Conservation (phyloP, 2,797 vertebrate species). For the Enoplosus armatus region DNA sequence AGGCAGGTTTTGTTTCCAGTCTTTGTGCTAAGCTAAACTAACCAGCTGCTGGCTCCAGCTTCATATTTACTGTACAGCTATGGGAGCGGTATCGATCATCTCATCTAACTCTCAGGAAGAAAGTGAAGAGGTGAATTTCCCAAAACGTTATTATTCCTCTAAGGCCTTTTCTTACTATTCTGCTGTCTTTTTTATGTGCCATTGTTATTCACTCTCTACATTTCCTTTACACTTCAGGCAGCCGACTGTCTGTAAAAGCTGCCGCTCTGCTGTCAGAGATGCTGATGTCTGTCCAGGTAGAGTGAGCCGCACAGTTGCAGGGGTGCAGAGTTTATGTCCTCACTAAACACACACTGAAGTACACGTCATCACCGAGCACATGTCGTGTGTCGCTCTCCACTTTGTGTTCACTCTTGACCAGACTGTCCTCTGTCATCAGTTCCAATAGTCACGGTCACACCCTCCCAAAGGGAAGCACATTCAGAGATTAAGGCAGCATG, state of each 20-base stretch:
- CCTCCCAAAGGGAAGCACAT: conserved; percentile 45
- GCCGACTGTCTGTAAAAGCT: conserved; percentile 5
- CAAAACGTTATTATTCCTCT: background rate
- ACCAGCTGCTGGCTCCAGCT: background rate
- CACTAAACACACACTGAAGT: conserved; percentile 27
- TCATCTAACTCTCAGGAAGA: background rate
- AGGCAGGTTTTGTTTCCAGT: background rate
- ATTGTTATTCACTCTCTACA: background rate
- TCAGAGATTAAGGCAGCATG: conserved; percentile 50
- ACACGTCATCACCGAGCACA: conserved; percentile 21
- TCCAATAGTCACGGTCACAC: conserved; percentile 47
- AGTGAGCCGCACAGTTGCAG: background rate
- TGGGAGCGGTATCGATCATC: background rate
- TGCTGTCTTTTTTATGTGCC: background rate
- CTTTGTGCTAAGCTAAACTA: background rate
- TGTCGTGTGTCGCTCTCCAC: conserved; percentile 3
- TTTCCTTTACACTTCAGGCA: conserved; percentile 6
- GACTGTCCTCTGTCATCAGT: conserved; percentile 43
- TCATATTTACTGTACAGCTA: background rate
- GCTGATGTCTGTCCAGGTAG: conserved; percentile 12
- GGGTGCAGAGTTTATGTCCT: conserved; percentile 1
- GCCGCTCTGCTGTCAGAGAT: background rate
- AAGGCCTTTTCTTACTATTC: background rate
- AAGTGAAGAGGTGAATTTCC: background rate
- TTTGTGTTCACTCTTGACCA: conserved; percentile 40